Base-by-base conservation (phyloP, 2,113 vertebrate species). In the Struthidea cinerea region DNA sequence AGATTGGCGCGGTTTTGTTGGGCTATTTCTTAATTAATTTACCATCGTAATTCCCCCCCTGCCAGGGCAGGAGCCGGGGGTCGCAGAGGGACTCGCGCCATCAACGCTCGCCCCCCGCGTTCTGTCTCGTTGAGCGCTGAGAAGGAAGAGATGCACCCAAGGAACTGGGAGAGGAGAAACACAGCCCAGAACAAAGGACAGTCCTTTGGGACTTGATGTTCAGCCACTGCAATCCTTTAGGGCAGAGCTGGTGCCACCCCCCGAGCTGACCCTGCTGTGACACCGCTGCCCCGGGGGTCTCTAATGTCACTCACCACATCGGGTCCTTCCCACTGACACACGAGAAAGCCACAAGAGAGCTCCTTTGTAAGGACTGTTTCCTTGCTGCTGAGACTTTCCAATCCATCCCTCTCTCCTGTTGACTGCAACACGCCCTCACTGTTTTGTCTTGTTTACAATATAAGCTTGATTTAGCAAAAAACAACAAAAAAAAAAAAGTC, bases 391-490 rank as follows among this genome's bases (percentile, higher is more conserved):
- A 91, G 94, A 95, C 91, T 94, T 95, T 85, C 64, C 92, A 81
- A 91, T 74, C 86, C 35, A 5, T 95, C 87, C 92, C 27, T 86
- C 84, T 95, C 90, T 96, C 94, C 95, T 57, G 70, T 96, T n/a
- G 37, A 86, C 94, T 78, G 85, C 96, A 87, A 96, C 91, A 93
- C 87, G 42, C 94, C 96, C 93, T 96, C 84, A 96, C 93, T 96
- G 96, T 96, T 97, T 95, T 96, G 97, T 97, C 96, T 97, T 96
- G 94, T 97, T 97, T 97, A 97, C 96, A 97, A 97, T 96, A 96
- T 94, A 65, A 94, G 96, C 95, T 97, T 90, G 93, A 94, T 96
- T 96, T 96, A 87, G 91, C 84, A 95, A 94, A 90, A 94, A 93
- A 75, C 83, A 68, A 61, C n/a, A 65, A n/a, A 39, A 73, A 68